phyloP scores from a whole-genome alignment of 1,140 invertebrate species.

The Drosophila sechellia region DNA sequence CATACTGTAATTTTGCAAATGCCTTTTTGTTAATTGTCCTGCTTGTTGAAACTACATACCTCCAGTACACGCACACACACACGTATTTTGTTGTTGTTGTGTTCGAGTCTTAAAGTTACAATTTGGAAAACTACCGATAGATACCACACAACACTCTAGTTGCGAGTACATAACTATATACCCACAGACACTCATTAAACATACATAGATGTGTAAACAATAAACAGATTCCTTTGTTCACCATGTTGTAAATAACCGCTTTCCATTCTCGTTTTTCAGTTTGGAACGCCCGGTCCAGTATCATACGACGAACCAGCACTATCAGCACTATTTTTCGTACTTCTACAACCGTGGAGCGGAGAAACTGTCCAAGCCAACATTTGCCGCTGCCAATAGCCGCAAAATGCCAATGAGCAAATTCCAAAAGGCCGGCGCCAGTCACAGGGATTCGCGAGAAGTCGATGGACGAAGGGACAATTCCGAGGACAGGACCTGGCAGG shows the following conservation, averaged over 20 bases:
- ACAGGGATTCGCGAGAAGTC: constrained; percentile 19
- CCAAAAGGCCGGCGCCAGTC: constrained; percentile 30
- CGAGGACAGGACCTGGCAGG: constrained; percentile 47
- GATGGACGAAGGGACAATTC: constrained; percentile 11
- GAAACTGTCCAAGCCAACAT: constrained; percentile 39
- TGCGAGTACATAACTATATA: constrained; percentile 17
- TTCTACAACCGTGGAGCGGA: constrained; percentile 69
- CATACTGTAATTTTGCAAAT: constrained; percentile 66
- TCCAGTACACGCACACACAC: constrained; percentile 35
- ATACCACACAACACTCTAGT: constrained; percentile 40
- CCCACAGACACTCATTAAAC: constrained; percentile 30
- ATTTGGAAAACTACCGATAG: constrained; percentile 16
- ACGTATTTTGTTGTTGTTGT: constrained; percentile 44
- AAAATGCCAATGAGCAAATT: constrained; percentile 71
- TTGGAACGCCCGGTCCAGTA: constrained; percentile 41
- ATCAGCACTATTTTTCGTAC: constrained; percentile 78
- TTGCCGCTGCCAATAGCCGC: constrained; percentile 18
- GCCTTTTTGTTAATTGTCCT: constrained; percentile 39
- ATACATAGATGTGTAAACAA: constrained; percentile 39
- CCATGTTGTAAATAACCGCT: not conserved
- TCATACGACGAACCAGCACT: constrained; percentile 63
- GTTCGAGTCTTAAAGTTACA: constrained; percentile 17
- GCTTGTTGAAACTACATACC: constrained; percentile 40
- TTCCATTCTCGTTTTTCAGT: constrained; percentile 32
- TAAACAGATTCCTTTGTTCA: not conserved